Conservation (phyloP, 2,797 vertebrate genomes). For the Catamblyrhynchus diadema region DNA sequence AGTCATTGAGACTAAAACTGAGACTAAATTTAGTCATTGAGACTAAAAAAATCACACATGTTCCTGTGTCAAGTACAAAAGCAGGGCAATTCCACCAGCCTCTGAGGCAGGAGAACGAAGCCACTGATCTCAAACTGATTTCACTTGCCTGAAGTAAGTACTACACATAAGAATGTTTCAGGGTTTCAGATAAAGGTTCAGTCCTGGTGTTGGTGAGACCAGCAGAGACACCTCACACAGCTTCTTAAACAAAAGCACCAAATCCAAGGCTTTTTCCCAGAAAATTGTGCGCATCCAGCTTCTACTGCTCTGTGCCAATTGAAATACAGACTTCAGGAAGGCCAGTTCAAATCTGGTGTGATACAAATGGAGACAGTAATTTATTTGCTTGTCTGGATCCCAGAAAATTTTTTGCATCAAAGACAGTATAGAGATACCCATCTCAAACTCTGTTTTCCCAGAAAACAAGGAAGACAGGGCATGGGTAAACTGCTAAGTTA, state of each 20-base stretch:
- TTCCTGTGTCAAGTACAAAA: background rate
- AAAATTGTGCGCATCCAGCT: background rate
- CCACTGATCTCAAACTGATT: background rate
- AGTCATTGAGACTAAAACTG: background rate
- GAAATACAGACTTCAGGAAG: background rate
- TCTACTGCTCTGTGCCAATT: background rate
- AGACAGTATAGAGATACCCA: background rate
- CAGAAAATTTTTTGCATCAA: background rate
- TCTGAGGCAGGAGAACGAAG: background rate
- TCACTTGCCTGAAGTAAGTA: background rate
- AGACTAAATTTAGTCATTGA: background rate
- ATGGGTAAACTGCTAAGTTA: background rate
- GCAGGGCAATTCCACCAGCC: rapidly evolving
- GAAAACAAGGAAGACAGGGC: background rate
- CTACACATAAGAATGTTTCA: rapidly evolving
- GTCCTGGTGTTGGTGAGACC: background rate
- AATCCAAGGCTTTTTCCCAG: background rate
- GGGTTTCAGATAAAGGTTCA: background rate
- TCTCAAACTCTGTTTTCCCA: background rate
- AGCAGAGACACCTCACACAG: rapidly evolving
- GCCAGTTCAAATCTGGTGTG: background rate
- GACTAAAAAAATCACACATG: background rate
- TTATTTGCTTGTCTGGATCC: background rate
- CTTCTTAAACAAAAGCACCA: background rate
- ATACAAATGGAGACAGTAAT: background rate